Evolutionary conservation across 2,113 vertebrate species (phyloP).

Genomic region (Amazona vittata): DNA sequence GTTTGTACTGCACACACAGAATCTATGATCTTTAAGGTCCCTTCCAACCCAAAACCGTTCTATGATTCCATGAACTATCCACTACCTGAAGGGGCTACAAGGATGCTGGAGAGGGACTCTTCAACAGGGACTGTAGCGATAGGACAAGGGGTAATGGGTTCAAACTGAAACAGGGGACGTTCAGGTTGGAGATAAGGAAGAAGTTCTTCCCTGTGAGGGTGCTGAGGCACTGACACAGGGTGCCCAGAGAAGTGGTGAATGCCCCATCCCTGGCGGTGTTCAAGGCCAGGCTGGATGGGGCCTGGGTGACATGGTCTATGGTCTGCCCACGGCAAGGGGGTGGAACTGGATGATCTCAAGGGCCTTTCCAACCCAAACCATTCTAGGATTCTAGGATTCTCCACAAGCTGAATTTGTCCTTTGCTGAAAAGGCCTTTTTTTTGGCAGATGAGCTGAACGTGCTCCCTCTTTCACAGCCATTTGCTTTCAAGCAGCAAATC

Average conservation of each 20-base stretch:
- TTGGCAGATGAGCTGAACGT: rapidly evolving
- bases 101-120: not conserved
- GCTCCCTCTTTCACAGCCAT: not conserved
- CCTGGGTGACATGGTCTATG: not conserved
- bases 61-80: not conserved
- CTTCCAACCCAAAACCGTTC: not conserved
- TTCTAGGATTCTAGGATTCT: not conserved
- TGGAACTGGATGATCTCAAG: not conserved
- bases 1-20: not conserved
- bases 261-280: not conserved
- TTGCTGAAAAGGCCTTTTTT: not conserved
- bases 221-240: not conserved
- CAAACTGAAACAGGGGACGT: not conserved
- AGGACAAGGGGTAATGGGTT: not conserved
- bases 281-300: not conserved
- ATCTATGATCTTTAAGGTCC: not conserved
- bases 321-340: not conserved
- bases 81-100: not conserved
- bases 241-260: not conserved
- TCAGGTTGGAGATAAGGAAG: not conserved
- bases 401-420: not conserved
- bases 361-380: not conserved
- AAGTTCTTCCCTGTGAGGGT: not conserved
- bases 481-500: not conserved
- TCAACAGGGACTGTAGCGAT: not conserved